Percentiles rank a stretch among this genome's conserved stretches.
These are phyloP conservation scores for Centrocercus urophasianus DNA, from an alignment of 2,113 vertebrate species.

Conservation along the genomic window DNA sequence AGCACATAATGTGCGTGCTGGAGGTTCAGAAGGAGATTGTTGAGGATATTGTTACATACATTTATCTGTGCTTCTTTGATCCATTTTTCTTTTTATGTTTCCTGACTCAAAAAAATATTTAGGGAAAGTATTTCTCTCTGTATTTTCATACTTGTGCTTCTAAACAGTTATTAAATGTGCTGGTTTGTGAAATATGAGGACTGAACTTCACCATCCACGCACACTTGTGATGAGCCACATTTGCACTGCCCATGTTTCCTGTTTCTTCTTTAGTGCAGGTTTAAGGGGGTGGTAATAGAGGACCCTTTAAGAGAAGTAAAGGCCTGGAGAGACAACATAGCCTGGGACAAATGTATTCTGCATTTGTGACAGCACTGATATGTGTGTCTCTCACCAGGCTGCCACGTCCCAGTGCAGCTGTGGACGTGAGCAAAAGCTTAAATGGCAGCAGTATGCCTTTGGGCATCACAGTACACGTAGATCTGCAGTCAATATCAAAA, in stretches of 20 bases:
- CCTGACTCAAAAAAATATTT: background rate
- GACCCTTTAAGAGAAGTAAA: background rate
- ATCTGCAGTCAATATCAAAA: accelerated
- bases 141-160: conserved; percentile 8
- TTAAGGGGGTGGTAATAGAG: background rate
- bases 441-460: background rate
- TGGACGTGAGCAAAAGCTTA: background rate
- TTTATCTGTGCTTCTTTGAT: conserved; percentile 56
- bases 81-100: conserved; percentile 48
- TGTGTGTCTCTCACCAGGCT: accelerated
- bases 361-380: accelerated
- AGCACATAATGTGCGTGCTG: background rate
- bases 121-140: background rate
- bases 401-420: background rate
- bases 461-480: background rate
- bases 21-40: conserved; percentile 24
- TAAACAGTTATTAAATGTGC: background rate
- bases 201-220: background rate
- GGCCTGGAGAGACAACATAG: background rate
- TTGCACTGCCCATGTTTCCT: background rate
- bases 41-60: conserved; percentile 8
- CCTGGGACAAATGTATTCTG: background rate
- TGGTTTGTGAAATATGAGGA: background rate
- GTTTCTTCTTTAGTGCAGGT: background rate
- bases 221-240: background rate